These are phyloP conservation scores for Pelodytes ibericus DNA, from an alignment of 2,797 vertebrate genomes.

Conservation along the genomic window DNA sequence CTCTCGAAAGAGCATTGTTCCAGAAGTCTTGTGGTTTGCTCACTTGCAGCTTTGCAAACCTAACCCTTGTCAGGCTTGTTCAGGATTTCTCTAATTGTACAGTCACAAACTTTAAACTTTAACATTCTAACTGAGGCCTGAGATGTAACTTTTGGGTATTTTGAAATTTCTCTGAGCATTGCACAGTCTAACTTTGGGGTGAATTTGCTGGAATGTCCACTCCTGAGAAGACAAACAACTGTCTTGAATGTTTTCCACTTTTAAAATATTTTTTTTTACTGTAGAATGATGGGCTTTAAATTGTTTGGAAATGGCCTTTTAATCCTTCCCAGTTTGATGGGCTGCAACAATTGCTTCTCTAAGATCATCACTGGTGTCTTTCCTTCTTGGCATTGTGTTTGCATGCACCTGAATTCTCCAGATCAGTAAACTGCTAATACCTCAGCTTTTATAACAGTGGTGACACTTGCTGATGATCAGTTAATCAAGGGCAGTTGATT, in stretches of 20 bases:
- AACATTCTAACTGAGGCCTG: too few relatives aligned
- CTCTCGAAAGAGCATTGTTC: too few relatives aligned
- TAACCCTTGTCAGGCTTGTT: too few relatives aligned
- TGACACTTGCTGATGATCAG: background rate
- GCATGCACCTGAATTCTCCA: background rate
- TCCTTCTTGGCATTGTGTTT: background rate
- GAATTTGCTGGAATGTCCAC: background rate
- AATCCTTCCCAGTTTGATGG: constrained; percentile 9
- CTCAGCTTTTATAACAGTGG: background rate
- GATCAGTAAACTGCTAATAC: background rate
- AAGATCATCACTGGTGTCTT: background rate
- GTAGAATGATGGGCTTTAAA: background rate
- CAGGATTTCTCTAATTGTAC: too few relatives aligned
- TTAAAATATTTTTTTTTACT: background rate
- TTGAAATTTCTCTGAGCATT: too few relatives aligned
- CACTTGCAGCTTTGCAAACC: too few relatives aligned
- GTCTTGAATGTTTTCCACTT: background rate
- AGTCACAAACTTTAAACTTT: too few relatives aligned
- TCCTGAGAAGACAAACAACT: background rate
- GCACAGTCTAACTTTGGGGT: background rate
- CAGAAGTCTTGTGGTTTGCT: too few relatives aligned
- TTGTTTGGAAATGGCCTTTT: constrained; percentile 24
- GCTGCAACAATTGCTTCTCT: background rate
- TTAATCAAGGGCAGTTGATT: background rate
- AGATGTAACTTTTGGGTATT: too few relatives aligned